These are phyloP conservation scores for Parauchenoglanis punctatus DNA, from an alignment of 2,797 vertebrate species.

Conservation along the genomic window DNA sequence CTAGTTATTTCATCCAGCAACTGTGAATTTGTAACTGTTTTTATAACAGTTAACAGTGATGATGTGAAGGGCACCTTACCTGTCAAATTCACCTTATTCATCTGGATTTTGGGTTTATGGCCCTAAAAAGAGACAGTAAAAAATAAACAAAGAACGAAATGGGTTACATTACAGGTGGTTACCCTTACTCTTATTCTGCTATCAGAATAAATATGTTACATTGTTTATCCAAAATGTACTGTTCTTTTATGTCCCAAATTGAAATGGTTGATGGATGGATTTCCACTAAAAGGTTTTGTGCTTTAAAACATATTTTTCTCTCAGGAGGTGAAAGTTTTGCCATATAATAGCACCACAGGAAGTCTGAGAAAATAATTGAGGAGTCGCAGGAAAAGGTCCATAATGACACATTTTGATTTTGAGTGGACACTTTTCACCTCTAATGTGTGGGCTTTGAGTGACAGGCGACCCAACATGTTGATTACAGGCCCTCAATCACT, in stretches of 20 bases:
- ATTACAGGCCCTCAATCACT: slow-evolving; percentile 59
- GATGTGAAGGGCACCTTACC: not conserved
- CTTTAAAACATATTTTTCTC: not conserved
- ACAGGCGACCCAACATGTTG: slow-evolving; percentile 57
- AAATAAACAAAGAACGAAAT: not conserved
- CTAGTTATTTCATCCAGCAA: not conserved
- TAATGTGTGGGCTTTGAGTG: slow-evolving; percentile 52
- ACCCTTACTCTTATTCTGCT: not conserved
- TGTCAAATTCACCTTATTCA: not conserved
- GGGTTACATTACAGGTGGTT: not conserved
- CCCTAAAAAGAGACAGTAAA: not conserved
- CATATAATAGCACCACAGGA: not conserved
- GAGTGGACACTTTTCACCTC: slow-evolving; percentile 43
- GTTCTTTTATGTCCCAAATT: not conserved
- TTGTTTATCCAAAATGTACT: not conserved
- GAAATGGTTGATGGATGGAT: not conserved
- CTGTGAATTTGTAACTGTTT: not conserved
- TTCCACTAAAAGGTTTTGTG: not conserved
- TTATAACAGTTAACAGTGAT: not conserved
- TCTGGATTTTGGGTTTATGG: not conserved
- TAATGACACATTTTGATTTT: slow-evolving; percentile 43
- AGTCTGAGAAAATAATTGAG: not conserved
- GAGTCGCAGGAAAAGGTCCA: slow-evolving; percentile 6
- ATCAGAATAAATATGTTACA: not conserved
- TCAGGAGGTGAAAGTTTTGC: slow-evolving; percentile 21